phyloP scores from a whole-genome alignment of 1,140 invertebrate genomes.

The Hyposmocoma kahamanoa region DNA sequence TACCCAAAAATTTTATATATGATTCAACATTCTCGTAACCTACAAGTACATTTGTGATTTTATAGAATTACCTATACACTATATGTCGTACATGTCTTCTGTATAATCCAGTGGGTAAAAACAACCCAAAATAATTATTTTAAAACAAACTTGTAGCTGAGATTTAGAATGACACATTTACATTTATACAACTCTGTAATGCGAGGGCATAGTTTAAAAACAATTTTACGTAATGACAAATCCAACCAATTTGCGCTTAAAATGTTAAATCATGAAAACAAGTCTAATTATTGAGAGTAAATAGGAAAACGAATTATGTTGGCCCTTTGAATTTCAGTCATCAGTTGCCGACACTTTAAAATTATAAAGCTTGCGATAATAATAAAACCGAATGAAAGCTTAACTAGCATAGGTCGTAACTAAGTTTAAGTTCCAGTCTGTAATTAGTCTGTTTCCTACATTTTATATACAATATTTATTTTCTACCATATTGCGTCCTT shows the following conservation, averaged over 20 bases:
- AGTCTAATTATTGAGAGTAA: too few species aligned
- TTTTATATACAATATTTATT: constrained; percentile 73
- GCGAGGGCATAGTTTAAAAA: constrained; percentile 45
- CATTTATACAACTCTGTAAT: constrained; percentile 62
- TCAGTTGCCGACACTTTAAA: constrained; percentile 67
- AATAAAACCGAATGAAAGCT: constrained; percentile 58
- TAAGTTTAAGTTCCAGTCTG: constrained; percentile 67
- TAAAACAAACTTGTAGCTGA: constrained; percentile 36
- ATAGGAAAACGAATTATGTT: constrained; percentile 57
- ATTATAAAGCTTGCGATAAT: constrained; percentile 68
- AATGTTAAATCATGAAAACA: constrained; percentile 38
- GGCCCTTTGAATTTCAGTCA: constrained; percentile 67
- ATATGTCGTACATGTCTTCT: constrained; percentile 64
- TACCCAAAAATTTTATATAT: constrained; percentile 63
- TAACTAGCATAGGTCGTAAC: constrained; percentile 69
- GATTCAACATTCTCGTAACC: constrained; percentile 69
- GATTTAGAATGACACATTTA: constrained; percentile 45
- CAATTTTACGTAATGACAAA: neutral
- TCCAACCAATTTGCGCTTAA: constrained; percentile 45
- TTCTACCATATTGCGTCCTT: constrained; percentile 73
- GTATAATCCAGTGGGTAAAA: constrained; percentile 65
- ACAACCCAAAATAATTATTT: constrained; percentile 49
- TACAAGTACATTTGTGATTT: constrained; percentile 68
- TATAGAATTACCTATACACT: constrained; percentile 67
- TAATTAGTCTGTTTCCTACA: constrained; percentile 58